Conservation (phyloP, 2,888 invertebrate species). For the Amiota mariae region DNA sequence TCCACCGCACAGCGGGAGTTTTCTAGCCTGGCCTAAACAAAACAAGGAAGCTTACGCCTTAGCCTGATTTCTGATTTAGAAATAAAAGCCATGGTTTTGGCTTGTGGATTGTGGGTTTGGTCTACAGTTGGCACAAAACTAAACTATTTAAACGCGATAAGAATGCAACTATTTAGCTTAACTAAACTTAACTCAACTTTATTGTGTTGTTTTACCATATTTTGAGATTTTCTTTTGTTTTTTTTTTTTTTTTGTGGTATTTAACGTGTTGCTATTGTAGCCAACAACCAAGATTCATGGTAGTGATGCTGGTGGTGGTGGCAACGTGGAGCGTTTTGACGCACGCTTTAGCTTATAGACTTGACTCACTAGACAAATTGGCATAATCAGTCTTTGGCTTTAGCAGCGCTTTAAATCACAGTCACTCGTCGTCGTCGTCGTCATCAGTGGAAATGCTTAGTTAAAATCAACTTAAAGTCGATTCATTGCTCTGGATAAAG, state of each 20-base stretch:
- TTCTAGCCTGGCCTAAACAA: background rate
- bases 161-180: slow-evolving; percentile 21
- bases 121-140: slow-evolving; percentile 40
- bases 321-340: background rate
- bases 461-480: slow-evolving; percentile 23
- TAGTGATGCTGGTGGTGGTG: background rate
- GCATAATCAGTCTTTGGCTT: slow-evolving; percentile 63
- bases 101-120: slow-evolving; percentile 28
- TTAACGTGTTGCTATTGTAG: too few species aligned
- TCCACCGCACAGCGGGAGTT: slow-evolving; percentile 45
- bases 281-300: too few species aligned
- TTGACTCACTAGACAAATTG: slow-evolving; percentile 61
- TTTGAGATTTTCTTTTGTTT: background rate
- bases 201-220: background rate
- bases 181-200: too few species aligned
- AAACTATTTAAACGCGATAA: slow-evolving; percentile 10
- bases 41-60: background rate
- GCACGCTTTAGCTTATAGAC: slow-evolving; percentile 41
- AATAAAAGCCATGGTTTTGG: background rate
- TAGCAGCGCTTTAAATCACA: slow-evolving; percentile 48
- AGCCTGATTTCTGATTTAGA: background rate
- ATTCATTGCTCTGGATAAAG: background rate
- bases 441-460: slow-evolving; percentile 26
- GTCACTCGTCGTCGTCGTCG: slow-evolving; percentile 40
- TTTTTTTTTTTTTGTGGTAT: slow-evolving; percentile 1